Conservation (phyloP, 2,888 invertebrate species). For the Diogma glabrata region DNA sequence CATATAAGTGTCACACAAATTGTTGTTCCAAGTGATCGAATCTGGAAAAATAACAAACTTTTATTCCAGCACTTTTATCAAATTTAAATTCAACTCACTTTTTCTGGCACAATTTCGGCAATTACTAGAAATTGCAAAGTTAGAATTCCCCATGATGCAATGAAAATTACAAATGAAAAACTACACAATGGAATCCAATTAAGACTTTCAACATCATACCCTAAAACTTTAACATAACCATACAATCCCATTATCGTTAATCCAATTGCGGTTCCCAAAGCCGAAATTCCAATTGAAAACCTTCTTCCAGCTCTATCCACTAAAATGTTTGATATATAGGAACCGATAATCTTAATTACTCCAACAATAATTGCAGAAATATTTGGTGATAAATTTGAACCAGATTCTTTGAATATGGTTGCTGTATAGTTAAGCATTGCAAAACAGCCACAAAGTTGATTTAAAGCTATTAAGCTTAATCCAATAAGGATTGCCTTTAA, state of each 20-base stretch:
- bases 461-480: constrained; percentile 26
- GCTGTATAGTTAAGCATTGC: constrained; percentile 34
- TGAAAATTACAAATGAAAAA: constrained; percentile 16
- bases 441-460: constrained; percentile 32
- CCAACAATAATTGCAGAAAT: constrained; percentile 32
- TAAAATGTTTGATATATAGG: constrained; percentile 28
- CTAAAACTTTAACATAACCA: constrained; percentile 8
- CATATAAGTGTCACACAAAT: constrained; percentile 20
- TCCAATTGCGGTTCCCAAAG: constrained; percentile 13
- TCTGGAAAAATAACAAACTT: constrained; percentile 16
- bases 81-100: constrained; percentile 6
- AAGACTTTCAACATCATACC: constrained; percentile 1
- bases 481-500: constrained; percentile 26
- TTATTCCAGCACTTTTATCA: too few relatives aligned
- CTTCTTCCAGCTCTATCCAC: constrained; percentile 33
- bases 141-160: constrained; percentile 14
- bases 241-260: constrained; percentile 8
- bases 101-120: constrained; percentile 15
- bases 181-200: constrained; percentile 15
- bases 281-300: constrained; percentile 17
- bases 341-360: constrained; percentile 30
- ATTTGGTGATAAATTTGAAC: constrained; percentile 29
- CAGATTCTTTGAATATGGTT: constrained; percentile 30
- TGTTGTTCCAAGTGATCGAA: neutral
- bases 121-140: constrained; percentile 16